Base-by-base conservation (phyloP, 1,140 invertebrate species). In the Drosophila kepulauana region DNA sequence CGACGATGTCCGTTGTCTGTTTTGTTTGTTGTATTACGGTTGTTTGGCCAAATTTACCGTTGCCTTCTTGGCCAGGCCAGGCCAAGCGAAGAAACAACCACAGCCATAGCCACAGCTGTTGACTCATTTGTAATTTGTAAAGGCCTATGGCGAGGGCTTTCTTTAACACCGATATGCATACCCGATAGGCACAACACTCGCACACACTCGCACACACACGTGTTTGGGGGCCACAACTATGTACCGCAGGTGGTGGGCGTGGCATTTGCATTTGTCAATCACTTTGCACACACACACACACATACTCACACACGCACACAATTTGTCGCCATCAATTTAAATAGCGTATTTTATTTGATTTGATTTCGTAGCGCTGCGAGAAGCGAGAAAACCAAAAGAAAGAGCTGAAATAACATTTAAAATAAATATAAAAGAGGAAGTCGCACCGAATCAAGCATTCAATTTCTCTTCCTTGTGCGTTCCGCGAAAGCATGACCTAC, bases 41-140 rank as follows among this genome's bases (percentile, higher is more conserved):
- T 79, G 70, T 82, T 82, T 82, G 80, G 80, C 71, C 80, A 79
- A 82, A 79, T 75, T 74, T 82, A 82, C 80, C 80, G 80, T 82
- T 82, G 74, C 59, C 65, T 71, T 80, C 71, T 81, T 10, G 8
- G 35, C 35, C 35, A 38, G 33, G 33, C 33, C 33, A 35, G 35
- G 30, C 30, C 35, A 1, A 10, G 35, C 35, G 7, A 10, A 10
- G 30, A n/a, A n/a, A n/a, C n/a, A n/a, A n/a, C 30, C 8, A 20
- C 16, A 20, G 2, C 16, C 16, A 16, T 0, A 7, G 35, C 35
- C 35, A 25, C 20, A 38, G 35, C 35, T 10, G 35, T 38, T 38
- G 35, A 38, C 35, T 38, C 35, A 38, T 38, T 38, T 38, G 35
- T 38, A 38, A 10, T 38, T 58, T 81, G 78, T 75, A 61, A 62